Base-by-base conservation (phyloP, 2,113 vertebrate species). In the Felis chaus region DNA sequence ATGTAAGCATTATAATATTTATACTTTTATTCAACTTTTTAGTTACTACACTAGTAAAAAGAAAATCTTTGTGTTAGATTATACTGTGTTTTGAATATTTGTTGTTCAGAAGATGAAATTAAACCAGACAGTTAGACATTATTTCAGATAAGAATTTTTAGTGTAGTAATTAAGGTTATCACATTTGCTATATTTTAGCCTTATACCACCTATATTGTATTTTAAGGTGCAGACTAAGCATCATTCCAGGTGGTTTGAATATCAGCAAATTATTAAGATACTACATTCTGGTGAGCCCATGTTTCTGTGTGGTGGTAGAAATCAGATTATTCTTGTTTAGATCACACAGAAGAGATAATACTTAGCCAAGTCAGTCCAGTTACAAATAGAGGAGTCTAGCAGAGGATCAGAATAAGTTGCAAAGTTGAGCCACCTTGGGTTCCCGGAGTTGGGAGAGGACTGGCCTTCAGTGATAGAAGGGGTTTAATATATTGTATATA, bases 21-120 rank as follows among this genome's bases (percentile, higher is more conserved):
- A 57, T 55, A 55, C 19, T n/a, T 88, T 92, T 78, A 25, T 69
- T 83, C 10, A 93, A 29, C 16, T 74, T 88, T 95, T 78, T 63
- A 71, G 53, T 92, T 94, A 65, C 33, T 89, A 73, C 7, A 33
- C 50, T 55, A 33, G 31, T 53, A 45, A 45, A 14, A 57, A 73
- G 66, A 61, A 76, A 68, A 7, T 16, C 5, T n/a, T 79, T 57
- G 53, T 13, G 19, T 86, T 69, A 80, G 55, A 57, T 88, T 94
- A 69, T 27, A 18, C 36, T 94, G 1, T 95, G 16, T 84, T 94
- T 93, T 94, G 15, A 63, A 3, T 91, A 48, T 89, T 96, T 89
- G 12, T 74, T 95, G 39, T 63, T 95, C 33, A 95, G 69, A 81
- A 92, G 39, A 65, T 94, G 71, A 89, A 91, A 53, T 83, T 88